phyloP scores from a whole-genome alignment of 2,888 invertebrate species.

The Anagyrus pseudococci region DNA sequence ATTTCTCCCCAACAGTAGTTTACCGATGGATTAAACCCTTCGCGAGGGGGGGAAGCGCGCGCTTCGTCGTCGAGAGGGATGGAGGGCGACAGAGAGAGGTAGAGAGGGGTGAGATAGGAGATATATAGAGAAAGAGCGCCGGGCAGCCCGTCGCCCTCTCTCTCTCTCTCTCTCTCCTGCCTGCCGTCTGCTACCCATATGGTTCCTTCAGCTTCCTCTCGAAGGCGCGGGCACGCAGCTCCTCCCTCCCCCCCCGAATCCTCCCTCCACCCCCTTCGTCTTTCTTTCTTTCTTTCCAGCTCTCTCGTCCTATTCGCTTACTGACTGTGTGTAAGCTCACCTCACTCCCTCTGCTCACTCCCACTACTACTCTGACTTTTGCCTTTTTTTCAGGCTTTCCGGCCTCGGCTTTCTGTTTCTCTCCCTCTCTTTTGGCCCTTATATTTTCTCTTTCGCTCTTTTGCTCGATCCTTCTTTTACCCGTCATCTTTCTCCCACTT shows the following conservation, averaged over 20 bases:
- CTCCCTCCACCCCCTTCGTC: slow-evolving; percentile 10
- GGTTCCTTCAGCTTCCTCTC: slow-evolving; percentile 50
- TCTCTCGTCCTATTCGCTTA: no score
- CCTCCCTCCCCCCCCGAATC: slow-evolving; percentile 28
- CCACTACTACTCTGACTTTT: background rate
- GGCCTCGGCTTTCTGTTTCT: background rate
- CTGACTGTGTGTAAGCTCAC: no score
- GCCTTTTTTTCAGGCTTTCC: slow-evolving; percentile 1
- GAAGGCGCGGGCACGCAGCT: slow-evolving; percentile 23
- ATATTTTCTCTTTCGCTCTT: slow-evolving; percentile 8
- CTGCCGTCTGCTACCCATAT: slow-evolving; percentile 62
- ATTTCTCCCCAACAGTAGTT: slow-evolving; percentile 56
- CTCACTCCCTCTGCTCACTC: slow-evolving; percentile 15
- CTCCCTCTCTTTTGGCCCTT: background rate
- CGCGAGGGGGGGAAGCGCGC: slow-evolving; percentile 45
- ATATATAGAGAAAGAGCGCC: no score
- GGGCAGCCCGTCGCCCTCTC: no score
- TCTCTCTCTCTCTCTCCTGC: no score
- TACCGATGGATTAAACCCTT: slow-evolving; percentile 59
- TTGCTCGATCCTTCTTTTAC: background rate
- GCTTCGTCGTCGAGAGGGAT: slow-evolving; percentile 13
- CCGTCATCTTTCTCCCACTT: no score
- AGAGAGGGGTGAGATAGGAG: background rate
- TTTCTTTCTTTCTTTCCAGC: slow-evolving; percentile 14
- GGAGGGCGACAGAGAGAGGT: slow-evolving; percentile 5